phyloP scores from a whole-genome alignment of 2,888 invertebrate genomes.

The Uloborus plumipes region DNA sequence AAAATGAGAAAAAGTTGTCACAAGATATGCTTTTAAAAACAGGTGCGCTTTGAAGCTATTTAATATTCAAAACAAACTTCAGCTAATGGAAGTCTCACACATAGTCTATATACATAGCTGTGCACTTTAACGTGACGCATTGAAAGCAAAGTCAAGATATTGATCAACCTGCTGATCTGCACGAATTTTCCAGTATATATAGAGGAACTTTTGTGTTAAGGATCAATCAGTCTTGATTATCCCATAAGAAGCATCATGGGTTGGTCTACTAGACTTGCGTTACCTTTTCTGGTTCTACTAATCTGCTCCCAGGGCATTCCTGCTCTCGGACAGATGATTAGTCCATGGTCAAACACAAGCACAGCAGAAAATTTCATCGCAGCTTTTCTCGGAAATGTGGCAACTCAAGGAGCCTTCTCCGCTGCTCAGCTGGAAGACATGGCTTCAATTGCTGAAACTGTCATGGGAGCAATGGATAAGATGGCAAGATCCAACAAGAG shows the following conservation, averaged over 20 bases:
- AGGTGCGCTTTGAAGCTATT: no score
- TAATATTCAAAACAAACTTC: no score
- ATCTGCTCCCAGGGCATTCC: constrained; percentile 8
- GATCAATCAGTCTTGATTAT: background rate
- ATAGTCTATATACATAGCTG: no score
- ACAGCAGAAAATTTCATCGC: constrained; percentile 7
- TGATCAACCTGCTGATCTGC: no score
- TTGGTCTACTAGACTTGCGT: constrained; percentile 15
- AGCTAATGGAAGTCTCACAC: no score
- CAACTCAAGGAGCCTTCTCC: background rate
- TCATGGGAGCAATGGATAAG: constrained; percentile 15
- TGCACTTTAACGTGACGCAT: no score
- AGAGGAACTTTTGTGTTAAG: no score
- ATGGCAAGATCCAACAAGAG: constrained; percentile 21
- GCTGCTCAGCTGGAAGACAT: constrained; percentile 20
- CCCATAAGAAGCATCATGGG: constrained; percentile 4
- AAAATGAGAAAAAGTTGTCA: no score
- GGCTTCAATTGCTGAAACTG: constrained; percentile 16
- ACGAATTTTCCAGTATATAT: no score
- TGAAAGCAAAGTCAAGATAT: no score
- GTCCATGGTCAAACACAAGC: constrained; percentile 1
- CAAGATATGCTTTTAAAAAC: no score
- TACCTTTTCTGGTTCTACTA: background rate
- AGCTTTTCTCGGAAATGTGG: background rate
- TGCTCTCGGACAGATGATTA: background rate